Evolutionary conservation across 2,888 invertebrate species (phyloP).

Genomic region (Callyntrura sp.): DNA sequence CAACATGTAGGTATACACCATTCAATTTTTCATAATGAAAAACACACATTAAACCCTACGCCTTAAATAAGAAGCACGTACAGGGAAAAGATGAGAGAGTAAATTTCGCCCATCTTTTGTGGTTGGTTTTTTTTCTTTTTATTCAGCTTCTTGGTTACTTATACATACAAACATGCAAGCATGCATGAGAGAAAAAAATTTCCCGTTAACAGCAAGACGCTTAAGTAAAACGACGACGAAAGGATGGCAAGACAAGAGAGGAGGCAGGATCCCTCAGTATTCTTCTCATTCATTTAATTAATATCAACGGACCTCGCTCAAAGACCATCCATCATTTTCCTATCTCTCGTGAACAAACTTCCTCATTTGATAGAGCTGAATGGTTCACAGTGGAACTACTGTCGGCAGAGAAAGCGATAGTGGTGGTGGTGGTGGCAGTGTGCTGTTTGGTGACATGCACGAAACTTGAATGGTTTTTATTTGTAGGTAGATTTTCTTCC

Average conservation of each 20-base stretch:
- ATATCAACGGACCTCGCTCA: slow-evolving; percentile 80
- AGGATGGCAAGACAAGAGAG: slow-evolving; percentile 29
- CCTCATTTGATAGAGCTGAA: slow-evolving; percentile 72
- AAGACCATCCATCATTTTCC: slow-evolving; percentile 83
- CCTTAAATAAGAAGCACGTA: neutral
- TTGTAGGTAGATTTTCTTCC: neutral
- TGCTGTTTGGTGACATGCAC: slow-evolving; percentile 39
- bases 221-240: neutral
- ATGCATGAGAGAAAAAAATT: slow-evolving; percentile 17
- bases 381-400: neutral
- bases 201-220: neutral
- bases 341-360: slow-evolving; percentile 78
- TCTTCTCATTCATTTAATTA: slow-evolving; percentile 83
- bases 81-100: slow-evolving; percentile 20
- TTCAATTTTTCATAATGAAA: slow-evolving; percentile 53
- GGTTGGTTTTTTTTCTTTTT: too few relatives aligned
- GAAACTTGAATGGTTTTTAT: slow-evolving; percentile 1
- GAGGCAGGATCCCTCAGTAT: slow-evolving; percentile 77
- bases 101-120: slow-evolving; percentile 26
- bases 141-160: neutral
- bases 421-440: neutral
- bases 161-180: neutral
- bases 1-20: slow-evolving; percentile 7
- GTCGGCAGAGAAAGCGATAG: slow-evolving; percentile 19
- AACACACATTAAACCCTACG: slow-evolving; percentile 19